Conservation (phyloP, 2,797 vertebrate genomes). For the Hydrolagus colliei region DNA sequence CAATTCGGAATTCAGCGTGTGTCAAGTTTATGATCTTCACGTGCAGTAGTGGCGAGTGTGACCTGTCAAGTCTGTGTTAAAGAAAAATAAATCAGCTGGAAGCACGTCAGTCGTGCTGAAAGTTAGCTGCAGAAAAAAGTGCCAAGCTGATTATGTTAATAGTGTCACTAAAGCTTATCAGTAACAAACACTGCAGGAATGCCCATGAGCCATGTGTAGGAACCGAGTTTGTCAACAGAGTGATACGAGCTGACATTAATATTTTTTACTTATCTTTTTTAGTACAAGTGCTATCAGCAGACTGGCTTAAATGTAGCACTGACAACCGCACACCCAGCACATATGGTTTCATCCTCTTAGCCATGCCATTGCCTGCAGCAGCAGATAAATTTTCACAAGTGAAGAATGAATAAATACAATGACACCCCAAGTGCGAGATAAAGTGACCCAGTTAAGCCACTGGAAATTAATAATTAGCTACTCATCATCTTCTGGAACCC, state of each 20-base stretch:
- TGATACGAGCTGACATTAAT: constrained; percentile 44
- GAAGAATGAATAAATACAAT: not conserved
- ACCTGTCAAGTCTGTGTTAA: constrained; percentile 40
- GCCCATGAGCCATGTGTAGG: constrained; percentile 45
- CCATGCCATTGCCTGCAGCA: not conserved
- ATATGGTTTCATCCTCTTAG: not conserved
- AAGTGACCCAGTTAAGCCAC: not conserved
- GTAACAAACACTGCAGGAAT: constrained; percentile 42
- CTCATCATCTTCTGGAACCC: not conserved
- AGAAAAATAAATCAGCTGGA: constrained; percentile 40
- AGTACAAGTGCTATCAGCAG: not conserved
- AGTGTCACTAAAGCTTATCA: constrained; percentile 40
- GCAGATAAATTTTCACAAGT: not conserved
- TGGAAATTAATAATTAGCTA: not conserved
- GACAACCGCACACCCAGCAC: not conserved
- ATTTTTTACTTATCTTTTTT: constrained; percentile 48
- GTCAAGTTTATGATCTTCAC: constrained; percentile 39
- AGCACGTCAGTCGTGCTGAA: constrained; percentile 36
- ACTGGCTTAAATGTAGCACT: not conserved
- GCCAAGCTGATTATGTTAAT: constrained; percentile 46
- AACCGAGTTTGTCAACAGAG: constrained; percentile 35
- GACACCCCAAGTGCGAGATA: not conserved
- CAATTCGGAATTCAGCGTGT: not conserved
- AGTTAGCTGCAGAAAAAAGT: constrained; percentile 37
- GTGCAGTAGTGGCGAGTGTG: constrained; percentile 34